A percentile compares a stretch with the other conserved stretches of the same genome.
Evolutionary conservation across 2,797 vertebrate species (phyloP).

Genomic region (Sciurus carolinensis): DNA sequence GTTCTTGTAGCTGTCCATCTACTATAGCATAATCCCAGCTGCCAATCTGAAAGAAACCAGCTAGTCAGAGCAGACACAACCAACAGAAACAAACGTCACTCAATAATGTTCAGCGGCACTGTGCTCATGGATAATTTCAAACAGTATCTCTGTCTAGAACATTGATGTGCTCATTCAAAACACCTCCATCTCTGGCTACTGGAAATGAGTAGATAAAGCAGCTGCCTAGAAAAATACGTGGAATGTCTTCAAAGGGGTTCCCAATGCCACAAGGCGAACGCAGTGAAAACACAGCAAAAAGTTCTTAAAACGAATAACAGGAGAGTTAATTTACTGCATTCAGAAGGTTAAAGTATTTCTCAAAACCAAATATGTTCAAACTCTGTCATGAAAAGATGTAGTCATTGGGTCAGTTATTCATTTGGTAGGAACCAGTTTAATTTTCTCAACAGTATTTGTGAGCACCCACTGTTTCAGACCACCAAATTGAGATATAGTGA

Average conservation of each 20-base stretch:
- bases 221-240: conserved; percentile 87
- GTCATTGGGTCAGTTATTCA: not conserved
- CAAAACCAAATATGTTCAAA: conserved; percentile 21
- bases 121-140: conserved; percentile 93
- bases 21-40: conserved; percentile 90
- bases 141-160: conserved; percentile 91
- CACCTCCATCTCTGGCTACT: conserved; percentile 92
- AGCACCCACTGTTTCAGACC: not conserved
- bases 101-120: conserved; percentile 91
- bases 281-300: conserved; percentile 73
- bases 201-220: conserved; percentile 90
- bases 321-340: conserved; percentile 2
- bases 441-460: conserved; percentile 46
- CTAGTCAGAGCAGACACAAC: conserved; percentile 91
- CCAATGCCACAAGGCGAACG: conserved; percentile 77
- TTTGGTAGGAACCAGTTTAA: not conserved
- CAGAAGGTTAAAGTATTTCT: conserved; percentile 21
- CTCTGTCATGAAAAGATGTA: not conserved
- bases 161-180: conserved; percentile 92
- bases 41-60: conserved; percentile 94
- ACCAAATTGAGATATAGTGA: not conserved
- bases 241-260: conserved; percentile 88
- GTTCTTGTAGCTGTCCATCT: conserved; percentile 88
- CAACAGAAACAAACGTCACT: conserved; percentile 93
- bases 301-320: conserved; percentile 9